Evolutionary conservation across 2,113 vertebrate species (phyloP).

Genomic region (Phalacrocorax brasilianus): DNA sequence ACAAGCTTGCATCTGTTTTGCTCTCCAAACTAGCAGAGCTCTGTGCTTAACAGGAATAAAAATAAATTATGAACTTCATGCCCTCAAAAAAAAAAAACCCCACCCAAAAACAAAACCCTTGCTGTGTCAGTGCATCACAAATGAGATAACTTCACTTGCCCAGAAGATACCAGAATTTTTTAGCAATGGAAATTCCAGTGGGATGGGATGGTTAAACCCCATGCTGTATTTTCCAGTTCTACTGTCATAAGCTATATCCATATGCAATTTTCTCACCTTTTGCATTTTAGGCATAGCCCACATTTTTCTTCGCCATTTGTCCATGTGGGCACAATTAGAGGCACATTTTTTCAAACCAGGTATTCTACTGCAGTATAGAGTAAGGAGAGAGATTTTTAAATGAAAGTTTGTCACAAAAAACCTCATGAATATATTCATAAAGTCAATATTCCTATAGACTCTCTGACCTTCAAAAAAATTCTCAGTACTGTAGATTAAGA

Average conservation of each 20-base stretch:
- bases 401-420: not conserved
- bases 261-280: not conserved
- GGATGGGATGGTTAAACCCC: not conserved
- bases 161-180: not conserved
- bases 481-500: not conserved
- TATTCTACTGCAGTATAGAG: not conserved
- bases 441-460: not conserved
- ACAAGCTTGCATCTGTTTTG: not conserved
- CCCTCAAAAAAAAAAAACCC: not conserved
- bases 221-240: not conserved
- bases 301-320: not conserved
- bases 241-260: not conserved
- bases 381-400: not conserved
- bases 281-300: not conserved
- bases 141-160: not conserved
- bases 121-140: not conserved
- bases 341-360: not conserved
- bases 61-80: not conserved
- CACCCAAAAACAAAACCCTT: not conserved
- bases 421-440: not conserved
- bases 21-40: not conserved
- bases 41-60: not conserved
- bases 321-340: not conserved
- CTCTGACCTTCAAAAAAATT: not conserved
- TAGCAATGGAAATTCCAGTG: not conserved